A percentile compares a stretch with the other conserved stretches of the same genome.
These are phyloP conservation scores for Harmothoe impar DNA, from an alignment of 2,888 invertebrate genomes.

Conservation along the genomic window DNA sequence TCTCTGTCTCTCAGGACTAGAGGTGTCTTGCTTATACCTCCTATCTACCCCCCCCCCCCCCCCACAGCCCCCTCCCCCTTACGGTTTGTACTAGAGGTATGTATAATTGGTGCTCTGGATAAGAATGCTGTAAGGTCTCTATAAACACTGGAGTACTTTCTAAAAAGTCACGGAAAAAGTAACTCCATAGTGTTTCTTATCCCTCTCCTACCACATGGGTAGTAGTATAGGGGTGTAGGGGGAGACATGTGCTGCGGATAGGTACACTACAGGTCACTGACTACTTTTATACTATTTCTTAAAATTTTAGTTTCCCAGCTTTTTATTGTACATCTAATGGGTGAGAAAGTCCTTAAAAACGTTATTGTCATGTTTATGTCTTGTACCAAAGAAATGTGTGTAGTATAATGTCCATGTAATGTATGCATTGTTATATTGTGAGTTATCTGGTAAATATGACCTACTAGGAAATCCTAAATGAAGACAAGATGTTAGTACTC, in stretches of 20 bases:
- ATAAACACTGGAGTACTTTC: neutral
- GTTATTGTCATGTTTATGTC: neutral
- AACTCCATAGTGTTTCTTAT: neutral
- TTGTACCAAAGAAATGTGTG: no score
- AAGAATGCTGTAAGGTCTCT: slow-evolving; percentile 2
- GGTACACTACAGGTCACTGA: neutral
- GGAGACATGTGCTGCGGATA: neutral
- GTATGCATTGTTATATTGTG: no score
- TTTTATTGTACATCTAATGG: no score
- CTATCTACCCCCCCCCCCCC: neutral
- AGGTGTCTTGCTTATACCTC: neutral
- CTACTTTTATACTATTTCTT: neutral
- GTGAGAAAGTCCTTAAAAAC: no score
- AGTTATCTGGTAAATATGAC: no score
- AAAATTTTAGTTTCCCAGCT: no score
- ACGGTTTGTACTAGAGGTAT: neutral
- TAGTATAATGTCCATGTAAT: no score
- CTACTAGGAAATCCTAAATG: no score
- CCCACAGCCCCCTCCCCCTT: neutral
- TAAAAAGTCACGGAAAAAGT: neutral
- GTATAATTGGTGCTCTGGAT: neutral
- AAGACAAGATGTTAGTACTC: neutral
- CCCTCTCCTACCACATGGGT: neutral
- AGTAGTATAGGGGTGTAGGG: neutral
- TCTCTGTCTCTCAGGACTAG: neutral